phyloP scores from a whole-genome alignment of 2,888 invertebrate genomes.

The Conchocele bisecta region DNA sequence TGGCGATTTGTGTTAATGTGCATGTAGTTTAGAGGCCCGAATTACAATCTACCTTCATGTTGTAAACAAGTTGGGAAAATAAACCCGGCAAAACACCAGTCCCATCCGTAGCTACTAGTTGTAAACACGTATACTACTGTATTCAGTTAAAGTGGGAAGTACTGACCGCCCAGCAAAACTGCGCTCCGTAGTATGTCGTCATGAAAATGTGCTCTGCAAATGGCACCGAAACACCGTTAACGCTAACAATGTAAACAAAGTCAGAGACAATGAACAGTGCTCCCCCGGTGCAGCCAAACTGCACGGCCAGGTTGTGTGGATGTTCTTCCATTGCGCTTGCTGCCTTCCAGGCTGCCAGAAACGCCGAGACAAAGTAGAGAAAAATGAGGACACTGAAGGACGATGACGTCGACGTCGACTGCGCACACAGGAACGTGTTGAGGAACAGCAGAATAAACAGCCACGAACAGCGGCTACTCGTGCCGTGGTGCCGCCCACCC shows the following conservation, averaged over 20 bases:
- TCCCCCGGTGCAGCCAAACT: conserved; percentile 63
- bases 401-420: conserved; percentile 46
- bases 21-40: too few species aligned
- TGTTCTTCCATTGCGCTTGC: conserved; percentile 60
- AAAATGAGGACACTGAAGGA: conserved; percentile 55
- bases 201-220: conserved; percentile 64
- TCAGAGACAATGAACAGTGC: conserved; percentile 69
- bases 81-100: too few species aligned
- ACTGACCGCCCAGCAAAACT: conserved; percentile 67
- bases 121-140: too few species aligned
- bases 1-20: too few species aligned
- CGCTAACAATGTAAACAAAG: conserved; percentile 64
- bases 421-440: conserved; percentile 48
- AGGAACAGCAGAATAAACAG: conserved; percentile 57
- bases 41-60: too few species aligned
- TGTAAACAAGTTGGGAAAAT: too few species aligned
- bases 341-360: conserved; percentile 67
- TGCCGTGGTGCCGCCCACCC: conserved; percentile 43
- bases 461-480: conserved; percentile 51
- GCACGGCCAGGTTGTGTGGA: conserved; percentile 47
- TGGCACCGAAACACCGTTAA: conserved; percentile 61
- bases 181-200: conserved; percentile 70
- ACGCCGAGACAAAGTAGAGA: conserved; percentile 62
- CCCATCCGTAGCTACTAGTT: too few species aligned
- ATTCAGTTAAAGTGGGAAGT: conserved; percentile 46